A percentile compares a stretch with the other conserved stretches of the same genome.
Conservation (phyloP, 2,888 invertebrate genomes). For the Trichacis sp. region DNA sequence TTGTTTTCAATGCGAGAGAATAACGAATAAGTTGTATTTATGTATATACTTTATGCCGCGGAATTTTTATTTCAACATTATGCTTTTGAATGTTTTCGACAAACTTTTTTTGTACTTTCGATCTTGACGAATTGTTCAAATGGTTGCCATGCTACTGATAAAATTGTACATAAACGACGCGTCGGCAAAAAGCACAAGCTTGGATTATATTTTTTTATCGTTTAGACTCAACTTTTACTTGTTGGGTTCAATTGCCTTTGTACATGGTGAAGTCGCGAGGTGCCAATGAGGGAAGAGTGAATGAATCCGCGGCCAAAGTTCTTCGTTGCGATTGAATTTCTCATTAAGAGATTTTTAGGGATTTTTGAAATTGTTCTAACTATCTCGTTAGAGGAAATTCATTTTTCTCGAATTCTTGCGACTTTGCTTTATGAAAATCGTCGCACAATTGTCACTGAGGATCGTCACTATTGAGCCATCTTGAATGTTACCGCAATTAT, state of each 20-base stretch:
- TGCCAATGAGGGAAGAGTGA: not conserved
- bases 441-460: constrained; percentile 8
- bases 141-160: constrained; percentile 15
- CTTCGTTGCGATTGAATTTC: too few species aligned
- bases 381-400: too few species aligned
- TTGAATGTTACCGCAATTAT: constrained; percentile 35
- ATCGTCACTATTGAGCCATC: constrained; percentile 14
- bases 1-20: constrained; percentile 3
- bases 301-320: too few species aligned
- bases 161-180: constrained; percentile 19
- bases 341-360: too few species aligned
- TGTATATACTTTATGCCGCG: constrained; percentile 31
- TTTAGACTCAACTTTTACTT: too few species aligned
- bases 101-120: not conserved
- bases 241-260: too few species aligned
- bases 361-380: too few species aligned
- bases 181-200: constrained; percentile 16
- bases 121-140: not conserved
- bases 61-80: constrained; percentile 32
- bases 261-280: not conserved
- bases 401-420: constrained; percentile 15
- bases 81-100: constrained; percentile 12
- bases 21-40: constrained; percentile 33
- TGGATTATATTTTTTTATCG: constrained; percentile 15
- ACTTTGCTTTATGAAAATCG: constrained; percentile 17